Conservation (phyloP, 2,113 vertebrate genomes). For the Myiozetetes cayanensis region DNA sequence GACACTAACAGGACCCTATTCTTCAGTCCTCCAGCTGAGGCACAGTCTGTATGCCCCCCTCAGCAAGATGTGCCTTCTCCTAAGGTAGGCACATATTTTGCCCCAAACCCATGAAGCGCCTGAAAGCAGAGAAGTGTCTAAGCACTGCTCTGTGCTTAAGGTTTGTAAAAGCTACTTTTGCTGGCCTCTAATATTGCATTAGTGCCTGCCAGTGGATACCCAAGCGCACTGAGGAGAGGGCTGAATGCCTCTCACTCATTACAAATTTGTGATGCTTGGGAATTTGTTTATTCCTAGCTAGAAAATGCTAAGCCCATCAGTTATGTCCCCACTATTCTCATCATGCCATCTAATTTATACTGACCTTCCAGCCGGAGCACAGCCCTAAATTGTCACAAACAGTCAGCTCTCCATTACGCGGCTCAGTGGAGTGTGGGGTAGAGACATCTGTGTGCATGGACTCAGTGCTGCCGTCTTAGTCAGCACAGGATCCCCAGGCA, state of each 20-base stretch:
- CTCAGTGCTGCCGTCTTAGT: background rate
- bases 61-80: background rate
- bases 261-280: background rate
- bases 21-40: background rate
- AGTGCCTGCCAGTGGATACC: background rate
- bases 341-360: constrained; percentile 11
- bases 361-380: constrained; percentile 9
- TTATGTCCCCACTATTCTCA: background rate
- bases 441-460: constrained; percentile 33
- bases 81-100: background rate
- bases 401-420: constrained; percentile 3
- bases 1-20: background rate
- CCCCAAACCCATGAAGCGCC: background rate
- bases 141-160: background rate
- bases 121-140: background rate
- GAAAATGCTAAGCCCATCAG: background rate
- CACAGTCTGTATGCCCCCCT: background rate
- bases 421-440: constrained; percentile 52
- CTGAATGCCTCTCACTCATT: background rate
- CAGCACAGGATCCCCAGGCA: background rate
- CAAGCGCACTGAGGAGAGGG: background rate
- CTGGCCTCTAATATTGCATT: background rate
- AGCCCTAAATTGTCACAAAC: constrained; percentile 32
- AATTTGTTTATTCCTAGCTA: background rate
- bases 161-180: background rate